Conservation (phyloP, 2,113 vertebrate genomes). For the Dasyornis broadbenti region DNA sequence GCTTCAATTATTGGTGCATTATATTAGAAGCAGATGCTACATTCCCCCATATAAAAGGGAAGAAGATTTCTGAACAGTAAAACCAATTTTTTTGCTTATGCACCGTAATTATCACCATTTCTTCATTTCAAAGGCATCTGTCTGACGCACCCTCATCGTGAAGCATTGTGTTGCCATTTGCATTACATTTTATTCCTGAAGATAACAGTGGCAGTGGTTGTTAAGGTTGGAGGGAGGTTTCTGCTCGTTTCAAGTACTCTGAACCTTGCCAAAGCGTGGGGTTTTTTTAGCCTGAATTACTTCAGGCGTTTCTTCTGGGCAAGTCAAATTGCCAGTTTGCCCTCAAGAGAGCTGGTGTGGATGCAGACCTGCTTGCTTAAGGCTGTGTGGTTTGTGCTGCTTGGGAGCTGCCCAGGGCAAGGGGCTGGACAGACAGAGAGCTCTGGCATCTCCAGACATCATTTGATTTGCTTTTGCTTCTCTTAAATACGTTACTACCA, state of each 20-base stretch:
- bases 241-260: neutral
- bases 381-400: neutral
- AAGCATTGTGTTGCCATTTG: neutral
- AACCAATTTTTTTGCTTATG: conserved; percentile 37
- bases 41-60: conserved; percentile 48
- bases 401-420: neutral
- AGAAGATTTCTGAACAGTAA: conserved; percentile 64
- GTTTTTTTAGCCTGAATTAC: neutral
- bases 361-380: neutral
- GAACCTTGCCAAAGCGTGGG: neutral
- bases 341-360: neutral
- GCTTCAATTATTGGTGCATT: conserved; percentile 67
- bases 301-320: neutral
- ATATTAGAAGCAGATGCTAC: conserved; percentile 72
- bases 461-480: neutral
- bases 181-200: neutral
- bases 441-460: neutral
- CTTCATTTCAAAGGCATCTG: conserved; percentile 44
- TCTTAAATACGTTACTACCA: neutral
- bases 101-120: conserved; percentile 16
- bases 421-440: neutral
- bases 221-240: neutral
- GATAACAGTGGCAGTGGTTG: neutral
- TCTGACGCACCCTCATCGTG: neutral
- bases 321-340: neutral